Evolutionary conservation across 1,140 invertebrate genomes (phyloP).

Genomic region (Drosophila watanabei): DNA sequence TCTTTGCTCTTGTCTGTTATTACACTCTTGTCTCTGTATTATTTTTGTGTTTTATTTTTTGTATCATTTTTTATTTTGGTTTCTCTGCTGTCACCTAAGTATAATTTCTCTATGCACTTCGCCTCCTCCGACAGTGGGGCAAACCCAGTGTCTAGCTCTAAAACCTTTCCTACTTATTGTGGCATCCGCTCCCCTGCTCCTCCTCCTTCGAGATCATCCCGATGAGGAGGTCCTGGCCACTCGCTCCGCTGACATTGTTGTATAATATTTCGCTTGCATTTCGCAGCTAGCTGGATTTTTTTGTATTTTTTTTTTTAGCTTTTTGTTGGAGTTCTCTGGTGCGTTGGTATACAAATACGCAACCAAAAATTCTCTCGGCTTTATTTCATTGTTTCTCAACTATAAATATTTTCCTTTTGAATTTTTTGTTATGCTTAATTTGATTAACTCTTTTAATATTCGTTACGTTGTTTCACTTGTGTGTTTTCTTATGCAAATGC

Average conservation of each 20-base stretch:
- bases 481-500: constrained; percentile 67
- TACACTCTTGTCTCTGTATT: constrained; percentile 33
- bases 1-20: constrained; percentile 45
- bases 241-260: constrained; percentile 58
- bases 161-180: constrained; percentile 38
- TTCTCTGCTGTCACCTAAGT: constrained; percentile 58
- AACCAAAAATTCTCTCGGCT: constrained; percentile 53
- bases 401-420: constrained; percentile 74
- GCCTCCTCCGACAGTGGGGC: constrained; percentile 46
- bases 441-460: constrained; percentile 82
- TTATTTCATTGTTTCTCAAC: constrained; percentile 57
- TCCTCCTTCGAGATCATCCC: constrained; percentile 2
- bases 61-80: constrained; percentile 9
- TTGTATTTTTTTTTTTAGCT: not conserved
- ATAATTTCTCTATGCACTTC: constrained; percentile 72
- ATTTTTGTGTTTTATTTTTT: constrained; percentile 23
- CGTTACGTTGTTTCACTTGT: constrained; percentile 77
- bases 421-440: constrained; percentile 67
- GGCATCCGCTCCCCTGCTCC: constrained; percentile 20
- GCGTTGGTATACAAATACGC: constrained; percentile 80
- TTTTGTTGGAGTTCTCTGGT: constrained; percentile 50
- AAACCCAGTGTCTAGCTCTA: constrained; percentile 48
- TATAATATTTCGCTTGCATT: constrained; percentile 73
- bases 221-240: constrained; percentile 14
- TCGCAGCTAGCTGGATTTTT: constrained; percentile 19